Conservation (phyloP, 2,888 invertebrate species). For the Agelastica alni region DNA sequence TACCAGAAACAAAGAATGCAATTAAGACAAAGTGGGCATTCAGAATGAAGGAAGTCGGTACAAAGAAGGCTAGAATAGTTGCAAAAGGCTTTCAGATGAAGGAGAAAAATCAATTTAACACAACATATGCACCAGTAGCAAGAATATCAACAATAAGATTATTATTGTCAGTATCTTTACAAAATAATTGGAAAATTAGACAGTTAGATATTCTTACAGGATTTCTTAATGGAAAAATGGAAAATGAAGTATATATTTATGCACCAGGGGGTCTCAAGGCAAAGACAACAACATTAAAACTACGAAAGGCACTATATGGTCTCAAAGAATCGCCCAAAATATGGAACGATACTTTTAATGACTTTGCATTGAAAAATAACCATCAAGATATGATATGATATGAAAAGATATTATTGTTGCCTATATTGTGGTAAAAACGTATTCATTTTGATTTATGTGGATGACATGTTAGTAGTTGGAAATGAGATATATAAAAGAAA, state of each 20-base stretch:
- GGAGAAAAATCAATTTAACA: constrained; percentile 14
- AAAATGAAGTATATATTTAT: constrained; percentile 1
- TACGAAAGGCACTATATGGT: neutral
- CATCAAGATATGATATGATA: too few relatives aligned
- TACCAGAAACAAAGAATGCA: constrained; percentile 12
- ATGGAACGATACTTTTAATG: constrained; percentile 7
- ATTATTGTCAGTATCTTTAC: neutral
- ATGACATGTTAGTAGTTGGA: too few relatives aligned
- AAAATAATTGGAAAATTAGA: neutral
- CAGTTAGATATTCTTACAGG: neutral
- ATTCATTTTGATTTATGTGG: too few relatives aligned
- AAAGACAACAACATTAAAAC: neutral
- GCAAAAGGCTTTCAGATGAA: constrained; percentile 28
- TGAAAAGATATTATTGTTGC: too few relatives aligned
- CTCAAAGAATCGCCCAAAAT: constrained; percentile 1
- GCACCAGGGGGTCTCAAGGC: neutral
- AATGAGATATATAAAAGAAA: too few relatives aligned
- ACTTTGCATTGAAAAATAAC: too few relatives aligned
- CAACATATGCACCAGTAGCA: neutral
- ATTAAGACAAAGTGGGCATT: constrained; percentile 25
- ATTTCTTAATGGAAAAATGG: neutral
- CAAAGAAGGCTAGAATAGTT: constrained; percentile 29
- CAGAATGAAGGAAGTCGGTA: constrained; percentile 21
- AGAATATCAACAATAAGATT: neutral
- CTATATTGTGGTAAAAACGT: too few relatives aligned